Evolutionary conservation across 2,888 invertebrate genomes (phyloP), one percentile per base, ranked within the genome.

Genomic region (Exephanes ischioxanthus): DNA sequence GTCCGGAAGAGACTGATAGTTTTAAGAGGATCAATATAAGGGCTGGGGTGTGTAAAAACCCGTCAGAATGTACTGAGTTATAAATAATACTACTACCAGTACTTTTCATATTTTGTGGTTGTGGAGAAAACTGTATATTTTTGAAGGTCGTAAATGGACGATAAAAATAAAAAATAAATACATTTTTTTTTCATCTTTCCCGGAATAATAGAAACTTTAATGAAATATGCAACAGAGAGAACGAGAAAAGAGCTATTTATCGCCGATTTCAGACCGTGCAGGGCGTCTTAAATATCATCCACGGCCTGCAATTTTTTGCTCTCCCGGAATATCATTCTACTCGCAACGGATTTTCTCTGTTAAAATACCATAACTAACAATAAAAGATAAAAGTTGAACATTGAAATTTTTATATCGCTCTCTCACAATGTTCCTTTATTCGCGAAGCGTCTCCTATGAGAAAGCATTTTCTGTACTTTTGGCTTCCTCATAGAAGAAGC

Each of bases 151-250:
- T 9, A 7, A 55, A 14, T 22, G 11, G 7, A 9, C 22, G 9
- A 55, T 7, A 55, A 22, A 55, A 55, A 55, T 55, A 22, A 22
- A 22, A 22, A 22, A 22, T 4, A 26, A 58, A 26, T 4, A 58
- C 14, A 58, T 11, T 19, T 58, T 58, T 55, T 3, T 22, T 26
- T 26, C 1, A 48, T 58, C 3, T 7, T 26, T 58, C 11, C 58
- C 26, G 58, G 14, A 58, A 58, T 55, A 55, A 19, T 22, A 58
- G 58, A 58, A 58, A 58, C 14, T 58, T 26, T 26, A 26, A 58
- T 58, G 58, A 58, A 58, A 58, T 58, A 58, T 58, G 58, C 58
- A 58, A 58, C 26, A 26, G 58, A 58, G 26, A 22, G 58, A 22
- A 22, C 22, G 22, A 58, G 26, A 14, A 58, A 58, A 22, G 11